phyloP scores from a whole-genome alignment of 2,888 invertebrate species.

The Meta bourneti region DNA sequence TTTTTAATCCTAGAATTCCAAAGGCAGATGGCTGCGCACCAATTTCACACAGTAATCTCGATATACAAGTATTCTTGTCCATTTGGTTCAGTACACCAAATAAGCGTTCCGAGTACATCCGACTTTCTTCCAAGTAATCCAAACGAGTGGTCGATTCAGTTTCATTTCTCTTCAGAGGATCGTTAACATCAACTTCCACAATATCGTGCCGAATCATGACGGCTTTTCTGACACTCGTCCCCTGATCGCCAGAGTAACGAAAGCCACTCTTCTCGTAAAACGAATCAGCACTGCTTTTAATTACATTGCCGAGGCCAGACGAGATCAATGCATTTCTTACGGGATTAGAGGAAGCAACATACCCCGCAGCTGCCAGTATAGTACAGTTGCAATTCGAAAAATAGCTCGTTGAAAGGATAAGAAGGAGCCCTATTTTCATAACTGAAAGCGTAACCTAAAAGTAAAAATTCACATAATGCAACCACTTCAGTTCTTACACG shows the following conservation, averaged over 20 bases:
- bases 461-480: background rate
- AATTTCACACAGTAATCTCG: constrained; percentile 60
- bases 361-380: constrained; percentile 50
- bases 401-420: background rate
- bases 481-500: too few relatives aligned
- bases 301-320: constrained; percentile 24
- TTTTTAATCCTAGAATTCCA: constrained; percentile 57
- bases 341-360: constrained; percentile 12
- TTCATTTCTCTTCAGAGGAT: background rate
- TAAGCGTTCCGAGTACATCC: constrained; percentile 49
- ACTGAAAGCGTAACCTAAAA: background rate
- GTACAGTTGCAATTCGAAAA: constrained; percentile 5
- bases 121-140: background rate
- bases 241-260: constrained; percentile 40
- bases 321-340: constrained; percentile 24
- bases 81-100: constrained; percentile 63
- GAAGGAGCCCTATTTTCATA: background rate
- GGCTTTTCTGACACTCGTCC: constrained; percentile 49
- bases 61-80: constrained; percentile 65
- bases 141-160: background rate
- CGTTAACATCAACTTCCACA: constrained; percentile 12
- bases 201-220: constrained; percentile 34
- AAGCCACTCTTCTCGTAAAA: constrained; percentile 56
- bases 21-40: constrained; percentile 42
- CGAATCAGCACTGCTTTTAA: background rate